Evolutionary conservation across 2,113 vertebrate genomes (phyloP).

Genomic region (Philantomba maxwellii): DNA sequence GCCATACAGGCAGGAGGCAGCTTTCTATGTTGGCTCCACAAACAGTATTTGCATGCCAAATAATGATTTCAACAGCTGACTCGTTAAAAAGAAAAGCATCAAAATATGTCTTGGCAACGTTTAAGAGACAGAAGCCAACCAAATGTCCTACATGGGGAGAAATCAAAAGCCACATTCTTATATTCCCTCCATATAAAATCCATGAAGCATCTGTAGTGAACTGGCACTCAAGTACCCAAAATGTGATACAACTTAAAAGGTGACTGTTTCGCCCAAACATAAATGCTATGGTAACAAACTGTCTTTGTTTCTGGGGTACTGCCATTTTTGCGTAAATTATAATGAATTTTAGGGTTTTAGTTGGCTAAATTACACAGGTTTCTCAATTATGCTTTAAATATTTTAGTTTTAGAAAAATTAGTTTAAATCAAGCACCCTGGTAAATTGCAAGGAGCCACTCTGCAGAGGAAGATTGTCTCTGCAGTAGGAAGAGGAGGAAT

Average conservation of each 20-base stretch:
- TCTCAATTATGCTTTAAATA: background rate
- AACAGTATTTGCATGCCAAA: background rate
- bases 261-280: background rate
- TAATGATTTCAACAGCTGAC: background rate
- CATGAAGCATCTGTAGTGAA: background rate
- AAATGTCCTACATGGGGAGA: background rate
- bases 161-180: background rate
- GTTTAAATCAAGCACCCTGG: background rate
- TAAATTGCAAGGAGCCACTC: background rate
- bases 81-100: background rate
- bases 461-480: background rate
- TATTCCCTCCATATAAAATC: background rate
- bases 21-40: background rate
- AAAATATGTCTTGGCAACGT: background rate
- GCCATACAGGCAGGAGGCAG: background rate
- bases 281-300: background rate
- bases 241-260: background rate
- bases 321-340: background rate
- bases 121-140: background rate
- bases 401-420: background rate
- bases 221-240: background rate
- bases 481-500: background rate
- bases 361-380: background rate
- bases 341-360: background rate
- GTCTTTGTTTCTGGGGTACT: background rate